These are phyloP conservation scores for Harpegnathos saltator DNA, from an alignment of 1,140 invertebrate species.

Conservation along the genomic window DNA sequence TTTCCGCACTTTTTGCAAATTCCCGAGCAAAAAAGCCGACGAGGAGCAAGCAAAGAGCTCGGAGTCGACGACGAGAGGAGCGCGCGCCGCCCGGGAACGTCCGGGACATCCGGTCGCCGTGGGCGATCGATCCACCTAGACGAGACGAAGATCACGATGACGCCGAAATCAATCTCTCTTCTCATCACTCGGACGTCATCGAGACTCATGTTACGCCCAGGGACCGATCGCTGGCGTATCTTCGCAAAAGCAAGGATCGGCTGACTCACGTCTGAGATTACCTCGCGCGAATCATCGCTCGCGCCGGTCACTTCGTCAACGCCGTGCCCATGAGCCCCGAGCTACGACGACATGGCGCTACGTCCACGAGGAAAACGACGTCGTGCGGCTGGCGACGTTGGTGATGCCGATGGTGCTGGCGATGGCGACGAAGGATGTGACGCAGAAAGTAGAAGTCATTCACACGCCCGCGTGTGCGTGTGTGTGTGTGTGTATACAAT, in stretches of 20 bases:
- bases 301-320: slow-evolving; percentile 50
- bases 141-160: neutral
- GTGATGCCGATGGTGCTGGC: no score
- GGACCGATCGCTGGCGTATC: neutral
- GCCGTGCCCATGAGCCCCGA: neutral
- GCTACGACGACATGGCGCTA: slow-evolving; percentile 41
- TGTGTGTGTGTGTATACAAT: no score
- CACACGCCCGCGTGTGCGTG: neutral
- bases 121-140: neutral
- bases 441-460: neutral
- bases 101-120: neutral
- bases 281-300: slow-evolving; percentile 61
- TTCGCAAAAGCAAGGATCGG: neutral
- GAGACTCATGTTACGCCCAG: neutral
- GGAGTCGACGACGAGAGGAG: neutral
- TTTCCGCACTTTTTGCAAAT: no score
- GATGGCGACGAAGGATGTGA: neutral
- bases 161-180: neutral
- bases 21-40: neutral
- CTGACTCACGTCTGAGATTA: slow-evolving; percentile 47
- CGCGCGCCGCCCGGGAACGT: neutral
- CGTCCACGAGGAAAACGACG: neutral
- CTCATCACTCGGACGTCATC: neutral
- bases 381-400: neutral
- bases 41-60: neutral